These are phyloP conservation scores for Calyptommatus sinebrachiatus DNA, from an alignment of 2,113 vertebrate species.

Conservation along the genomic window DNA sequence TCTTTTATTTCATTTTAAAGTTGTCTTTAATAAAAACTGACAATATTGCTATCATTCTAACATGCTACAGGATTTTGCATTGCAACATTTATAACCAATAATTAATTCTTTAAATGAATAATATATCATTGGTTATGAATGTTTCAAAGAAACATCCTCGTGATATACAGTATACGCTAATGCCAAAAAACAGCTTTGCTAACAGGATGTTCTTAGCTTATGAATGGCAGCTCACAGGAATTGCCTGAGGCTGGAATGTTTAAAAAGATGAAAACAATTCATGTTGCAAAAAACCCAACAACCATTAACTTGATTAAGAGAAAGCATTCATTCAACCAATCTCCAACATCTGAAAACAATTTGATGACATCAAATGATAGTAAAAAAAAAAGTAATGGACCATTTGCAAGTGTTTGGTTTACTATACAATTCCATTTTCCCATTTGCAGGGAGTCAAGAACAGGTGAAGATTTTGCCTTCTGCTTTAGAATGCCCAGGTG, in stretches of 20 bases:
- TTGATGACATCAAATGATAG: too few relatives aligned
- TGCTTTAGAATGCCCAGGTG: too few relatives aligned
- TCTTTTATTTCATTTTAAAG: neutral
- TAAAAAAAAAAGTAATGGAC: too few relatives aligned
- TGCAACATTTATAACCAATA: neutral
- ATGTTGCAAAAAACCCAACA: neutral
- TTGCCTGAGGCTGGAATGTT: conserved; percentile 3
- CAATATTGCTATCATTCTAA: neutral
- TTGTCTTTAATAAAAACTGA: neutral
- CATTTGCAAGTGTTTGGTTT: too few relatives aligned
- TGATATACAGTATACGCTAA: neutral
- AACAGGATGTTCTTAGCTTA: neutral
- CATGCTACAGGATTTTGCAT: neutral
- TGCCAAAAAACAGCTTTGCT: neutral
- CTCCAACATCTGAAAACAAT: too few relatives aligned
- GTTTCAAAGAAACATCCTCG: neutral
- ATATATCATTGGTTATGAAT: neutral
- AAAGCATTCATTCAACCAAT: too few relatives aligned
- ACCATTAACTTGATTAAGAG: too few relatives aligned
- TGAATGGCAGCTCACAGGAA: neutral
- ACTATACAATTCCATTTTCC: too few relatives aligned
- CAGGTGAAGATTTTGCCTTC: too few relatives aligned
- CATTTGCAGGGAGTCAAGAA: too few relatives aligned
- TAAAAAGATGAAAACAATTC: neutral
- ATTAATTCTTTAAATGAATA: conserved; percentile 3